Base-by-base conservation (phyloP, 1,140 invertebrate species). In the Zelostemma sp. region DNA sequence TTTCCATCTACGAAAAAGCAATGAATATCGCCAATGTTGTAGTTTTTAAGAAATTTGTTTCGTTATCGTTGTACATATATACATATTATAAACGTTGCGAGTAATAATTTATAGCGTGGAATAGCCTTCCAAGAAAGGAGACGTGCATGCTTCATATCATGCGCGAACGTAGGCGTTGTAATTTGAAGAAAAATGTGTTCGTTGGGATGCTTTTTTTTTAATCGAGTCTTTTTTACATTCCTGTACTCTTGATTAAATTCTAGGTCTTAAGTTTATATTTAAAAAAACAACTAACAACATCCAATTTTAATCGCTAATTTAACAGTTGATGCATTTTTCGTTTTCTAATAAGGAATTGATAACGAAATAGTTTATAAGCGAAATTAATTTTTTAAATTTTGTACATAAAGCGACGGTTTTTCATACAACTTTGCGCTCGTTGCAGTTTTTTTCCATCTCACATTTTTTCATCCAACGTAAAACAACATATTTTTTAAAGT, bases 221-320 rank as follows among this genome's bases (percentile, higher is more conserved):
- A 57, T 9, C 55, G 25, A 61, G 12, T 67, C 56, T 54, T 68
- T 15, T 68, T 75, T 80, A 83, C 81, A 83, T 83, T 83, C 81
- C 81, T 78, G 49, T 49, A 50, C 14, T 50, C 25, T 35, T 35
- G 9, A 33, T 33, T 50, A 50, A 15, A 50, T 17, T 50, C 17
- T 50, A 50, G 11, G 47, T 40, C 40, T 43, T 19, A 61, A 54
- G 40, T 14, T 31, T 35, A n/a, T 49, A 38, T 35, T 8, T 47
- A 45, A 57, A 53, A 50, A 47, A 55, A 17, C 51, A 48, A 35
- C 38, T 59, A 31, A 53, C 21, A 40, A 54, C 31, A 28, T 49
- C 5, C 53, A 59, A 53, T 65, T 65, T n/a, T 46, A 46, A 35
- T n/a, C 6, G n/a, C 33, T 35, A 35, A 9, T 35, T 35, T 11